Evolutionary conservation across 2,888 invertebrate genomes (phyloP).

Genomic region (Branchinecta sandiegonensis): DNA sequence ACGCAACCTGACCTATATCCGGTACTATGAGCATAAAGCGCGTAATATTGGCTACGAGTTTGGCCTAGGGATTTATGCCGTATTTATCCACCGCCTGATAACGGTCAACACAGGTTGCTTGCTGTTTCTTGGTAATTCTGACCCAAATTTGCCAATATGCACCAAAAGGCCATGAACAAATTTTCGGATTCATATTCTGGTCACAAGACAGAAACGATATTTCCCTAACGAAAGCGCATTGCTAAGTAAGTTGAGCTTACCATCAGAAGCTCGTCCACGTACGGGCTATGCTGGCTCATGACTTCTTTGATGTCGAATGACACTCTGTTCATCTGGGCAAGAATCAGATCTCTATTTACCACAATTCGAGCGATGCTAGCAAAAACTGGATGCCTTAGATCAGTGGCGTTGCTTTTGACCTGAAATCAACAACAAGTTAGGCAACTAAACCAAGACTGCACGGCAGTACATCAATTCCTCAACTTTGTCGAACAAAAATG

Average conservation of each 20-base stretch:
- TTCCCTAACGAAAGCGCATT: neutral
- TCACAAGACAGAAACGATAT: neutral
- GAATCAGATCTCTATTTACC: constrained; percentile 57
- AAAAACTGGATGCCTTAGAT: constrained; percentile 70
- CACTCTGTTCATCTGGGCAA: constrained; percentile 69
- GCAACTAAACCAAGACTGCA: no score
- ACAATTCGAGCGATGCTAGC: constrained; percentile 66
- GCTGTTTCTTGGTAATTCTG: no score
- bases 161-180: no score
- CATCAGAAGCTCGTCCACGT: constrained; percentile 41
- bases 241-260: constrained; percentile 22
- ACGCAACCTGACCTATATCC: no score
- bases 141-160: no score
- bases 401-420: constrained; percentile 53
- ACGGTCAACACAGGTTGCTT: no score
- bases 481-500: constrained; percentile 10
- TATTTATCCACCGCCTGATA: no score
- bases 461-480: neutral
- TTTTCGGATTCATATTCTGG: no score
- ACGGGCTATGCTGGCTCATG: constrained; percentile 80
- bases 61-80: no score
- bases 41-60: no score
- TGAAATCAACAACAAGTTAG: constrained; percentile 34
- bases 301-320: constrained; percentile 67
- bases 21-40: no score